Conservation (phyloP, 1,140 invertebrate species). For the Drosophila subobscura region DNA sequence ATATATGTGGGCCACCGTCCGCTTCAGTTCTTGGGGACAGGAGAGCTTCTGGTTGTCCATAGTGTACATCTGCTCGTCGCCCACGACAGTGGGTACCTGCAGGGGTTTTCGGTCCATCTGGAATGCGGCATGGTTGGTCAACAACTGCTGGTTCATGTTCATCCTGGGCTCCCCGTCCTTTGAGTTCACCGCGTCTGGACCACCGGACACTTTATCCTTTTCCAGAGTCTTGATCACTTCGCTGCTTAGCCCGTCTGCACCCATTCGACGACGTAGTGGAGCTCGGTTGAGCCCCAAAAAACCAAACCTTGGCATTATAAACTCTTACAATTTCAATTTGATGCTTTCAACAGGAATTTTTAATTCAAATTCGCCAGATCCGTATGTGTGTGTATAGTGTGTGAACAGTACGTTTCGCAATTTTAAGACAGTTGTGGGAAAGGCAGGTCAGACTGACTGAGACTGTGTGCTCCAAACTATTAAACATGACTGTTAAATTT, state of each 20-base stretch:
- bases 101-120: constrained; percentile 26
- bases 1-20: constrained; percentile 94
- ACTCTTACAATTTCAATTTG: constrained; percentile 10
- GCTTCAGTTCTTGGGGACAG: constrained; percentile 91
- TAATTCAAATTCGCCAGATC: constrained; percentile 59
- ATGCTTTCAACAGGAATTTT: constrained; percentile 68
- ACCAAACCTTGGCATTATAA: constrained; percentile 32
- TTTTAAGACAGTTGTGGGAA: constrained; percentile 33
- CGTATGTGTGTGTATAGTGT: constrained; percentile 31
- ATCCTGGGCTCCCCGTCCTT: background rate
- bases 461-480: constrained; percentile 11
- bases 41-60: constrained; percentile 34
- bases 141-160: constrained; percentile 10
- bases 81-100: constrained; percentile 37
- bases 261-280: constrained; percentile 3
- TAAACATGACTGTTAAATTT: background rate
- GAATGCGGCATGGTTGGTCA: constrained; percentile 27
- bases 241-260: constrained; percentile 3
- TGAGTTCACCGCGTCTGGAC: background rate
- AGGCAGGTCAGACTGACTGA: constrained; percentile 7
- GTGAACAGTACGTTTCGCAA: constrained; percentile 25
- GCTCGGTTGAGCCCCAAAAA: constrained; percentile 85
- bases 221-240: constrained; percentile 7
- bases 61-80: constrained; percentile 26
- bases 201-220: background rate